Evolutionary conservation across 1,140 invertebrate species (phyloP), one percentile per base, ranked within the genome.

Genomic region (Caerostris extrusa): DNA sequence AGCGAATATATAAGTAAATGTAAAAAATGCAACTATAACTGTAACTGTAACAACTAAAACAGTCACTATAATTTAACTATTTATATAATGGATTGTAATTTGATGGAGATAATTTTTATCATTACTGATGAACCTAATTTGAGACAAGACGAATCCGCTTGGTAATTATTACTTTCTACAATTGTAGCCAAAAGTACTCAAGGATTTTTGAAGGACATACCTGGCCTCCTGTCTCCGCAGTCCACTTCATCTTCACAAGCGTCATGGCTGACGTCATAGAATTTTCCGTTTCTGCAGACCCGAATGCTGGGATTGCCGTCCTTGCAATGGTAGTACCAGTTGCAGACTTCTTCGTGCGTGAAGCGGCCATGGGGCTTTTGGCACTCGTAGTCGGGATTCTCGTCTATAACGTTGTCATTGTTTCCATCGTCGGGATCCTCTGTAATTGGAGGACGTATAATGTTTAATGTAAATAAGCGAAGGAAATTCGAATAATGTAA

Each of bases 311-410:
- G 14, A 7, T 69, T 90, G 6, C 88, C 87, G 57, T 94, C 93
- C 50, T 71, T 90, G 93, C 93, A 94, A 50, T 90, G 58, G 55
- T 94, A 94, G 53, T 90, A 94, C 57, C 58, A 94, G 77, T 94
- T 90, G 88, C 93, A 94, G 6, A 83, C 61, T n/a, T 94, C 87
- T 58, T 94, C 77, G 60, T 94, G 93, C 5, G 71, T 85, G 10
- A 94, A 94, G 8, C 88, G 71, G 3, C 93, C 93, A 50, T 90
- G 88, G 7, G 12, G 77, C 60, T 50, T 85, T 0, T n/a, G 3
- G 53, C 93, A 94, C 5, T 50, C 55, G n/a, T 85, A 90, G 1
- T 10, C 58, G 2, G 93, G 93, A 17, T 90, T 85, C 0, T 60
- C 50, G n/a, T 94, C 93, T 6, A 94, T 3, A 4, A 94, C 81